Percentiles rank a stretch among this genome's conserved stretches.
phyloP scores from a whole-genome alignment of 2,797 vertebrate species.

The Petrocephalus schoutedeni region DNA sequence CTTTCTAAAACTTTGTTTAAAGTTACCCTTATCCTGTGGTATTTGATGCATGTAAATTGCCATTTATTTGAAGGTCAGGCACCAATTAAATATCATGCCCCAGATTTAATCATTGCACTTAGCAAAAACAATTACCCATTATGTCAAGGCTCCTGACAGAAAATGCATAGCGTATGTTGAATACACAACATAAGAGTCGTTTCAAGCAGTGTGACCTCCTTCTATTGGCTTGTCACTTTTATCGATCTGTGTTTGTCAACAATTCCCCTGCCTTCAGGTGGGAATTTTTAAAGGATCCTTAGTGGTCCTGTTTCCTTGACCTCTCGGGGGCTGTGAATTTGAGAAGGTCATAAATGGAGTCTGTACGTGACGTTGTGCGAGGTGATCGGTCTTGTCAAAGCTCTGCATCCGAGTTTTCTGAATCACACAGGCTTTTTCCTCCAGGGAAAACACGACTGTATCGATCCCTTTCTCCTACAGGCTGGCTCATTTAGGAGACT shows the following conservation, averaged over 20 bases:
- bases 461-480: background rate
- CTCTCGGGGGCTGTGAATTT: constrained; percentile 24
- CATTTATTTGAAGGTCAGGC: constrained; percentile 10
- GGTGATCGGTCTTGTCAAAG: constrained; percentile 7
- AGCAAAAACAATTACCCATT: background rate
- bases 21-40: constrained; percentile 5
- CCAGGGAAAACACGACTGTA: background rate
- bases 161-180: background rate
- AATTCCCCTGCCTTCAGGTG: background rate
- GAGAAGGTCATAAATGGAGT: constrained; percentile 1
- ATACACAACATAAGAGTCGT: background rate
- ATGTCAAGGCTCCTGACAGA: constrained; percentile 5
- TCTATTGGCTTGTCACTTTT: background rate
- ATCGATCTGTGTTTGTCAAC: background rate
- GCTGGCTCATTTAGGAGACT: background rate
- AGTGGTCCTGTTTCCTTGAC: background rate
- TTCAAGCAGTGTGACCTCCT: background rate
- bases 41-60: background rate
- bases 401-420: background rate
- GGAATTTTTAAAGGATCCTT: background rate
- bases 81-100: background rate
- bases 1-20: background rate
- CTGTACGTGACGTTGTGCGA: background rate
- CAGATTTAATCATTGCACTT: constrained; percentile 11
- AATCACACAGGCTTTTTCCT: background rate